Conservation (phyloP, 1,140 invertebrate species). For the Drosophila teissieri region DNA sequence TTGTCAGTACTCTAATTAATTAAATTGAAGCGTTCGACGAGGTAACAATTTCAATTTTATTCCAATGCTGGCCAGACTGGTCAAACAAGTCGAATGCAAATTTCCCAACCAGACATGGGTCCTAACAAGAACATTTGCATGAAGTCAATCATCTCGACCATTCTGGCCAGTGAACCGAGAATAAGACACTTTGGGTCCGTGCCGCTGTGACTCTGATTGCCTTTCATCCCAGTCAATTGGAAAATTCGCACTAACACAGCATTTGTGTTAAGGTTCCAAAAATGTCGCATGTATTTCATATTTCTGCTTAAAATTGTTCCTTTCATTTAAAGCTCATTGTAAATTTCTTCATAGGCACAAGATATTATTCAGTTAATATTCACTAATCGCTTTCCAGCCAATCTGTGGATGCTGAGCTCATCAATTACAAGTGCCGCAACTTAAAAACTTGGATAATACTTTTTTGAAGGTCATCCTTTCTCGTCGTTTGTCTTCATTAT, state of each 20-base stretch:
- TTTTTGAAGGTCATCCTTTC: slow-evolving; percentile 40
- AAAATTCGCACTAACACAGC: slow-evolving; percentile 33
- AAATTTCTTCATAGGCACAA: background rate
- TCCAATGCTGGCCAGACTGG: slow-evolving; percentile 12
- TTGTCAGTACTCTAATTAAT: slow-evolving; percentile 41
- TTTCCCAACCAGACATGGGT: slow-evolving; percentile 27
- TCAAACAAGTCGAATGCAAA: slow-evolving; percentile 37
- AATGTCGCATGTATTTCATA: background rate
- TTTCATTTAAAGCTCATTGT: background rate
- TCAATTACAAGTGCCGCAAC: slow-evolving; percentile 41
- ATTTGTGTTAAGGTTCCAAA: background rate
- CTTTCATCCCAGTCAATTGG: slow-evolving; percentile 38
- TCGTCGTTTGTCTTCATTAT: slow-evolving; percentile 65
- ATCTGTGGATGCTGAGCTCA: slow-evolving; percentile 10
- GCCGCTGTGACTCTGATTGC: slow-evolving; percentile 36
- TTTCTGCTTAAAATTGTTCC: background rate
- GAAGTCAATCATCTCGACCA: slow-evolving; percentile 36
- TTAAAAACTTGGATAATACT: slow-evolving; percentile 29
- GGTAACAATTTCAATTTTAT: slow-evolving; percentile 11
- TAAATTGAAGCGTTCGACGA: slow-evolving; percentile 27
- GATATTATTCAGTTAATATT: slow-evolving; percentile 8
- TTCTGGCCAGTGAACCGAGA: slow-evolving; percentile 35
- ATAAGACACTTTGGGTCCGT: slow-evolving; percentile 32
- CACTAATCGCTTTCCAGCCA: slow-evolving; percentile 11
- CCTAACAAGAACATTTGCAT: slow-evolving; percentile 43